These are phyloP conservation scores for Galago senegalensis DNA, from an alignment of 2,797 vertebrate genomes.

Conservation along the genomic window DNA sequence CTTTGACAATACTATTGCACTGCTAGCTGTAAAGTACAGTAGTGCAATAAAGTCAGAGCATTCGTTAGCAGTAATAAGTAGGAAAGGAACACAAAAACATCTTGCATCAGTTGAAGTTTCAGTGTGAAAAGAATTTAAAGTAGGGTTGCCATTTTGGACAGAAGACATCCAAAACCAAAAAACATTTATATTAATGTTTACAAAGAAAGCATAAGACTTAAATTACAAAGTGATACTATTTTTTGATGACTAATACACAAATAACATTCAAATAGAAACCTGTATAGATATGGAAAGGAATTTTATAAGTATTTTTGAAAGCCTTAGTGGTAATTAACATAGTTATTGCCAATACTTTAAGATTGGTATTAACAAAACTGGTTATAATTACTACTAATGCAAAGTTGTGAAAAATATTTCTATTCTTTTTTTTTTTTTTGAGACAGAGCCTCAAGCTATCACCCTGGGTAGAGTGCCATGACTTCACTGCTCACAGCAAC, in stretches of 20 bases:
- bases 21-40: conserved; percentile 98
- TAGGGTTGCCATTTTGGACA: conserved; percentile 47
- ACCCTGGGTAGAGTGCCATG: too few relatives aligned
- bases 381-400: conserved; percentile 30
- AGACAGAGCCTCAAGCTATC: too few relatives aligned
- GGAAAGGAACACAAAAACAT: conserved; percentile 58
- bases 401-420: neutral
- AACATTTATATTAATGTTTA: conserved; percentile 20
- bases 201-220: conserved; percentile 53
- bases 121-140: conserved; percentile 57
- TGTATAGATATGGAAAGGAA: neutral
- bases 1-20: conserved; percentile 99
- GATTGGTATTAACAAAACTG: neutral
- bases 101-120: conserved; percentile 4
- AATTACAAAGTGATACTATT: conserved; percentile 67
- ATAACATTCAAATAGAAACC: conserved; percentile 66
- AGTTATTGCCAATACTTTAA: conserved; percentile 21
- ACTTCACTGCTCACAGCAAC: too few relatives aligned
- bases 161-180: conserved; percentile 71
- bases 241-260: conserved; percentile 56
- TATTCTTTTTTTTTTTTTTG: neutral
- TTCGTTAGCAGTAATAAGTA: conserved; percentile 91
- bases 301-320: conserved; percentile 53
- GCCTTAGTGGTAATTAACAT: conserved; percentile 43
- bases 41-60: conserved; percentile 99